Evolutionary conservation across 2,113 vertebrate species (phyloP).

Genomic region (Columba janthina): DNA sequence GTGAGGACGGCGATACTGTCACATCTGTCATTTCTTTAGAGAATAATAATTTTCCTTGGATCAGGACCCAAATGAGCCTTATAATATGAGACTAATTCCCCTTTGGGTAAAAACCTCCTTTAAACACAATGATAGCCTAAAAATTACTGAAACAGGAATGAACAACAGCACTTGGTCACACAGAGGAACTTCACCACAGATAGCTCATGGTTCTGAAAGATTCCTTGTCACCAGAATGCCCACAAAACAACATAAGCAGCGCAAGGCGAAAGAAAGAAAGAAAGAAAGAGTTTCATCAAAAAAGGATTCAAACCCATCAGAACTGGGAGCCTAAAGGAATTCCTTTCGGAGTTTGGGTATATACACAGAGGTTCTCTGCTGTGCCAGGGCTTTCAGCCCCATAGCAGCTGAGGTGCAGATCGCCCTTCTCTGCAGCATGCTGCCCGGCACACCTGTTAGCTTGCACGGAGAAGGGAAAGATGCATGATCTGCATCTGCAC

Average conservation of each 20-base stretch:
- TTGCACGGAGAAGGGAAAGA: background rate
- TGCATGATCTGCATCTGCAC: background rate
- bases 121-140: background rate
- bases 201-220: background rate
- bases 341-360: background rate
- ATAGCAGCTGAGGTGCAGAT: background rate
- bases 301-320: background rate
- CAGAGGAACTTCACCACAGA: background rate
- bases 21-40: background rate
- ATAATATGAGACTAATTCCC: background rate
- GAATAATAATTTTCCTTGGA: background rate
- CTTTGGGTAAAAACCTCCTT: background rate
- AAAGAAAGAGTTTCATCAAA: background rate
- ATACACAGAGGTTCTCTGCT: background rate
- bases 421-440: background rate
- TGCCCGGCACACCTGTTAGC: background rate
- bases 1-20: background rate
- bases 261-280: background rate
- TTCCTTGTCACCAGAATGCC: background rate
- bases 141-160: background rate
- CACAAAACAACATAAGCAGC: accelerated
- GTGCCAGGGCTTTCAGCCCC: background rate
- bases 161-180: background rate
- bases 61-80: background rate
- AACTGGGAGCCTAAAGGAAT: background rate